Base-by-base conservation (phyloP, 1,140 invertebrate genomes). In the Drosophila athabasca region DNA sequence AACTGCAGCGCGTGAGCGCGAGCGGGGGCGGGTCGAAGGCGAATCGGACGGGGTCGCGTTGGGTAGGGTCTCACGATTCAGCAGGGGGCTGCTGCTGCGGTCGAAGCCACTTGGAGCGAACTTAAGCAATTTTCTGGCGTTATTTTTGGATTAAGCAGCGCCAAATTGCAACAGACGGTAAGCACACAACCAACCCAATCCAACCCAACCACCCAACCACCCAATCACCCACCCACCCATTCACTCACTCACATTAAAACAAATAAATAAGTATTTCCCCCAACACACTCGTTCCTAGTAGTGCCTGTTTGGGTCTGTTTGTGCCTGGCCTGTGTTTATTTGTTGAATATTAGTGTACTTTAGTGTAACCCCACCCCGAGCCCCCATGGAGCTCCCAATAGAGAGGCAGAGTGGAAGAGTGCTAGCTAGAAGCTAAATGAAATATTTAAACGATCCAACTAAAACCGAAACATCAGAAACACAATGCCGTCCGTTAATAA, bases 111-210 rank as follows among this genome's bases (percentile, higher is more conserved):
- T 75, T 39, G 49, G 57, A 58, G 55, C 70, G 19, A 85, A 88
- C 82, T 82, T 75, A 68, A 15, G 69, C 82, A 87, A 87, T 85
- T 82, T 85, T 83, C 49, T 73, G 82, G 75, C 75, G 67, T 67
- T 82, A 88, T 78, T 75, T 70, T 66, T 68, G 83, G 83, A 85
- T 85, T 88, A 82, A 88, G 69, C 75, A 69, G 66, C 69, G 83
- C 79, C 83, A 79, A 87, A 88, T 82, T 85, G 78, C 64, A 71
- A 79, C 66, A 78, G 75, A 88, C 82, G 82, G 82, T 85, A 75
- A 85, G 82, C 78, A 64, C 44, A 39, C 51, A 61, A 17, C 46
- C n/a, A 58, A 9, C 26, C 53, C 48, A 58, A 9, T 26, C 53
- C 48, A 24, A 11, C 46, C 0, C 15, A 49, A 13, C 46, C 7